Evolutionary conservation across 92 coral and sea anemone genomes (phyloP), one percentile per base, ranked within the genome.

Genomic region (Palythoa caribaeorum): DNA sequence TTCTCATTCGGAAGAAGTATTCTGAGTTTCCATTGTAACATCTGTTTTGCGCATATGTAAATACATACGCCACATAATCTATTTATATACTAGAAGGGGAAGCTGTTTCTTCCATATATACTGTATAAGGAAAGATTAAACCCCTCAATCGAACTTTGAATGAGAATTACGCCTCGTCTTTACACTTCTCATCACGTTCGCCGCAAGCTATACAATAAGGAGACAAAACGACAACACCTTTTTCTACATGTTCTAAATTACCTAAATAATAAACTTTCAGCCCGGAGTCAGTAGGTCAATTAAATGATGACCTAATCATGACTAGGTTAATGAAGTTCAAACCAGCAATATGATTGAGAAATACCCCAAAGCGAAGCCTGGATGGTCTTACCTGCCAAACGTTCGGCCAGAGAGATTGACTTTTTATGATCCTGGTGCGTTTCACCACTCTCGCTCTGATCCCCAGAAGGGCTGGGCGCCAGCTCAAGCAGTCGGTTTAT

Each of bases 361-460:
- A 78, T 19, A 75, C 40, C 37, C 44, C 75, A 20, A 19, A 79
- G 36, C 40, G 84, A 15, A 3, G 16, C 73, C 72, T 38, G 12
- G 5, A 11, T 16, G 36, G 12, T 9, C 86, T 40, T 66, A 94
- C 98, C 98, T 93, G 98, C 98, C 71, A 94, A 92, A 60, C 98
- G 94, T 70, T 94, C 98, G 14, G 98, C 98, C 69, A 94, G 87
- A 76, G 98, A 94, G 92, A 93, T 93, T n/a, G 90, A 70, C 20
- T 71, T 81, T 62, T 76, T 54, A 48, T 78, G 62, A 21, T 52
- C 73, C 20, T 66, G 75, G 8, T 53, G 80, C 75, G 59, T 71
- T 52, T 69, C 78, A 76, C 86, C 92, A 55, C 80, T 72, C 35
- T 84, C 79, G 52, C 62, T 66, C 35, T 50, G 75, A 20, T 69